Conservation (phyloP, 2,797 vertebrate genomes). For the Rhabdomys pumilio region DNA sequence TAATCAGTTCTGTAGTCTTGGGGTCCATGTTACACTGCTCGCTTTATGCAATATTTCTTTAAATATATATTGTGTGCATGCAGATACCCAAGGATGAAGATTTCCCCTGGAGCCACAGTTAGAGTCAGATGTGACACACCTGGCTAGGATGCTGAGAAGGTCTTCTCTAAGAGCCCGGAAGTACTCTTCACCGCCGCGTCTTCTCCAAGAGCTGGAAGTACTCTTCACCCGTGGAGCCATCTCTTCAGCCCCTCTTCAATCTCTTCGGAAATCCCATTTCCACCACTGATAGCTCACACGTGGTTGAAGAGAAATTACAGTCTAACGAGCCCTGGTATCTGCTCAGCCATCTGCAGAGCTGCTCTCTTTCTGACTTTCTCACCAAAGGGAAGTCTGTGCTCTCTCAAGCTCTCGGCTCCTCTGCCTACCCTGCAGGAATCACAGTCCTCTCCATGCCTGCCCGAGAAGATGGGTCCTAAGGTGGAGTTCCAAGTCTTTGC, state of each 20-base stretch:
- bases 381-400: not conserved
- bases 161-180: not conserved
- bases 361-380: not conserved
- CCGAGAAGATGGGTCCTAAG: not conserved
- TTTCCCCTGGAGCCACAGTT: not conserved
- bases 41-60: not conserved
- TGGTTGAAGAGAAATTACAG: not conserved
- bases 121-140: not conserved
- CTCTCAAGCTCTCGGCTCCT: not conserved
- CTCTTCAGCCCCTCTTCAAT: not conserved
- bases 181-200: not conserved
- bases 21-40: not conserved
- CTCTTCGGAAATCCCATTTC: not conserved
- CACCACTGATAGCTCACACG: not conserved
- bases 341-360: not conserved
- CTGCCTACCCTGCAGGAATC: not conserved
- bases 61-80: not conserved
- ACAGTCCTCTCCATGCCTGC: fast-evolving
- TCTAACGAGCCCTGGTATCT: not conserved
- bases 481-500: not conserved
- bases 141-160: no score
- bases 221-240: no score
- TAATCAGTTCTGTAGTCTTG: not conserved
- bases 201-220: not conserved
- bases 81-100: no score